Conservation (phyloP, 2,888 invertebrate genomes). For the Siphonodentalium dalli region DNA sequence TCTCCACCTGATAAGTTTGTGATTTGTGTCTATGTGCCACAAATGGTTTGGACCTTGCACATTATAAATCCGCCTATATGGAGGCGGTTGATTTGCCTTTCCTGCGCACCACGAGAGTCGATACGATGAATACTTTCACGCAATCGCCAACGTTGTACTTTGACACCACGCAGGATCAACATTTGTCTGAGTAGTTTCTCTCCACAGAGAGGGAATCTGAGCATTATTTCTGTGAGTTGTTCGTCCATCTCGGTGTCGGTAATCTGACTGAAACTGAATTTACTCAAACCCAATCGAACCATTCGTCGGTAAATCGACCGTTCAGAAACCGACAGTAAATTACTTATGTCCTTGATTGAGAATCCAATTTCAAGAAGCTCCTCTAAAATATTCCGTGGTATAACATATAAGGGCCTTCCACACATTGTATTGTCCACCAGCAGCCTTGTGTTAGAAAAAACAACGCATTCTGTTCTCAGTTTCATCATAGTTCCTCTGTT, state of each 20-base stretch:
- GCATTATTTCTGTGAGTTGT: not conserved
- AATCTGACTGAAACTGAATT: no score
- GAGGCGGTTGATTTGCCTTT: constrained; percentile 6
- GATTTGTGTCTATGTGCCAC: constrained; percentile 27
- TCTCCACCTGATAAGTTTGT: constrained; percentile 18
- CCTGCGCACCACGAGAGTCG: constrained; percentile 9
- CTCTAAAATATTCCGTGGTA: no score
- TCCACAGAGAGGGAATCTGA: not conserved
- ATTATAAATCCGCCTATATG: constrained; percentile 10
- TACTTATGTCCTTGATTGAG: no score
- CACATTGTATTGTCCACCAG: no score
- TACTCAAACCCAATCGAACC: no score
- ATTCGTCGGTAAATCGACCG: not conserved
- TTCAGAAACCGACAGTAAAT: constrained; percentile 1
- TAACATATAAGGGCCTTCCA: no score
- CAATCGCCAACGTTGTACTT: constrained; percentile 13
- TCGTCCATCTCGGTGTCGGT: not conserved
- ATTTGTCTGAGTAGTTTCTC: constrained; percentile 2
- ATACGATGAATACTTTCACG: constrained; percentile 13
- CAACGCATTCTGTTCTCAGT: no score
- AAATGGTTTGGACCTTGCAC: constrained; percentile 16
- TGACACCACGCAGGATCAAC: not conserved
- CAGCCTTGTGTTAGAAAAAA: no score
- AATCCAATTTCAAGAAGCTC: no score
- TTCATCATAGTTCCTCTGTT: no score